A percentile compares a stretch with the other conserved stretches of the same genome.
Conservation (phyloP, 2,888 invertebrate genomes). For the Cistogaster globosa region DNA sequence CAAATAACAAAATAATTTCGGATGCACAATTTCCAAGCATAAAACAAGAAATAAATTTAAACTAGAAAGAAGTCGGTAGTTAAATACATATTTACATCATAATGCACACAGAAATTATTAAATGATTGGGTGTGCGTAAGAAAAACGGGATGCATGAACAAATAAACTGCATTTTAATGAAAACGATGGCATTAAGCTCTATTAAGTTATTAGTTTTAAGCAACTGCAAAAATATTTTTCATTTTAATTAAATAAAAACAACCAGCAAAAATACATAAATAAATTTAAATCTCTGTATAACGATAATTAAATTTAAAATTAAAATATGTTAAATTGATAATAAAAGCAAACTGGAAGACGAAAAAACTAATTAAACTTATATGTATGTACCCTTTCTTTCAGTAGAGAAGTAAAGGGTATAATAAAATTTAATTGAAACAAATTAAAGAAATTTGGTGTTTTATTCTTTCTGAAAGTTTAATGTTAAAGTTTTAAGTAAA, state of each 20-base stretch:
- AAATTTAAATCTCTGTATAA: slow-evolving; percentile 61
- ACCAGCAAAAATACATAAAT: slow-evolving; percentile 34
- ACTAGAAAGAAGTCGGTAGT: slow-evolving; percentile 40
- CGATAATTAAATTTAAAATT: slow-evolving; percentile 66
- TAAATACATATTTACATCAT: slow-evolving; percentile 33
- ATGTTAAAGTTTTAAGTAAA: too few relatives aligned
- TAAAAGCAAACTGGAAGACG: slow-evolving; percentile 57
- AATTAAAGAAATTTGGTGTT: slow-evolving; percentile 18
- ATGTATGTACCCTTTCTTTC: too few relatives aligned
- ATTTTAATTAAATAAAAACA: slow-evolving; percentile 50
- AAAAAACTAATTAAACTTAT: slow-evolving; percentile 49
- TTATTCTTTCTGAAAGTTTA: slow-evolving; percentile 8
- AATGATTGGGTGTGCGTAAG: slow-evolving; percentile 43
- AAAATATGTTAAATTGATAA: slow-evolving; percentile 56
- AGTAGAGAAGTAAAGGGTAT: too few relatives aligned
- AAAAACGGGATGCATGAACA: slow-evolving; percentile 42
- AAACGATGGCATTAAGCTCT: slow-evolving; percentile 70
- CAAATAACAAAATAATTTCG: slow-evolving; percentile 54
- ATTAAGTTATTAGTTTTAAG: slow-evolving; percentile 63
- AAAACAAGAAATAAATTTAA: slow-evolving; percentile 27
- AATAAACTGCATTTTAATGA: slow-evolving; percentile 67
- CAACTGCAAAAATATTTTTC: slow-evolving; percentile 59
- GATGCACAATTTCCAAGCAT: slow-evolving; percentile 55
- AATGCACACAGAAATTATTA: slow-evolving; percentile 27
- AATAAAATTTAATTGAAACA: slow-evolving; percentile 61